Percentiles rank a stretch among this genome's conserved stretches.
Conservation (phyloP, 2,888 invertebrate species). For the Dryococelus australis region DNA sequence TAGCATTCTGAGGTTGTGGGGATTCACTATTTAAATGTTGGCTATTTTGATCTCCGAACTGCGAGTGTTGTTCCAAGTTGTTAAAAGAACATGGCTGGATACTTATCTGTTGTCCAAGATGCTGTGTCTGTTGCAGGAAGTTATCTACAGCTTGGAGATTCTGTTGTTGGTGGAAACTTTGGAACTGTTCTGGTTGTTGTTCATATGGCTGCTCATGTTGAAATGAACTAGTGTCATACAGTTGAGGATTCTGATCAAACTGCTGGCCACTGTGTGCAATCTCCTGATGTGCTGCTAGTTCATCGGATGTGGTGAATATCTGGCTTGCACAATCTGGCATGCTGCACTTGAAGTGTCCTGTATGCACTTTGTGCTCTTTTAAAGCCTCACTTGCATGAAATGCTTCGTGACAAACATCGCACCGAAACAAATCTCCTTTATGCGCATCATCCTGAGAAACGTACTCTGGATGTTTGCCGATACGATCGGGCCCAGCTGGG, state of each 20-base stretch:
- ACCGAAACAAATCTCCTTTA: conserved; percentile 57
- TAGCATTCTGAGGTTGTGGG: neutral
- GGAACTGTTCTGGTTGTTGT: neutral
- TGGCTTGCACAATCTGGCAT: conserved; percentile 55
- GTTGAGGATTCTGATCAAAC: conserved; percentile 5
- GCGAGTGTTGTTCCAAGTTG: neutral
- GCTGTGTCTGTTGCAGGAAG: neutral
- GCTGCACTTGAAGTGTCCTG: conserved; percentile 65
- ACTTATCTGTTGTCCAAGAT: neutral
- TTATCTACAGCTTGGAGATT: neutral
- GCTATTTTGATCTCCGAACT: neutral
- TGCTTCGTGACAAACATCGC: conserved; percentile 67
- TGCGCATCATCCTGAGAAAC: neutral
- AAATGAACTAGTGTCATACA: neutral
- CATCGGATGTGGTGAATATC: conserved; percentile 51
- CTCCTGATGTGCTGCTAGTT: conserved; percentile 47
- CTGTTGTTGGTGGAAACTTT: neutral
- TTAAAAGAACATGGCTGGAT: neutral
- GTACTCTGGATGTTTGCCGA: neutral
- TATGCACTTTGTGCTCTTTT: conserved; percentile 54
- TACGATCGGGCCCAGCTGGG: neutral
- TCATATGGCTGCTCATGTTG: neutral
- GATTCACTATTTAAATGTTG: neutral
- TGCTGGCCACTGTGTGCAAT: conserved; percentile 40
- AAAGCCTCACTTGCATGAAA: conserved; percentile 49